A percentile compares a stretch with the other conserved stretches of the same genome.
phyloP scores from a whole-genome alignment of 2,888 invertebrate genomes.

The Rhagonycha lutea region DNA sequence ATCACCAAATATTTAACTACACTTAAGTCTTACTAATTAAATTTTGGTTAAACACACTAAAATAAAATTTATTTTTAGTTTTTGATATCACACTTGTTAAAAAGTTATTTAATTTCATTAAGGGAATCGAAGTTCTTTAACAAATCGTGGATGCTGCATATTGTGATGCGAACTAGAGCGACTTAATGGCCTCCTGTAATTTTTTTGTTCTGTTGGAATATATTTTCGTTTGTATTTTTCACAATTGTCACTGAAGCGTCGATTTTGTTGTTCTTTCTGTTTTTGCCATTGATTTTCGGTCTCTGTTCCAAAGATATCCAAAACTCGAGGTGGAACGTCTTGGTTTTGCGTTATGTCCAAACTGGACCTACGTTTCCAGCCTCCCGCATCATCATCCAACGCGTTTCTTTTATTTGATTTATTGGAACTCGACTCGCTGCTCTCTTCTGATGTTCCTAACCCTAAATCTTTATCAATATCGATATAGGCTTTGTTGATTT shows the following conservation, averaged over 20 bases:
- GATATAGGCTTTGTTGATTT: constrained; percentile 63
- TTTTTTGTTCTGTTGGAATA: constrained; percentile 55
- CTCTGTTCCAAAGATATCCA: constrained; percentile 70
- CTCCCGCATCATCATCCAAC: constrained; percentile 61
- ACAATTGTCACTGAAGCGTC: constrained; percentile 32
- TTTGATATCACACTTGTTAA: constrained; percentile 1
- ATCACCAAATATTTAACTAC: background rate
- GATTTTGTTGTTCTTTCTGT: constrained; percentile 36
- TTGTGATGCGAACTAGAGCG: constrained; percentile 67
- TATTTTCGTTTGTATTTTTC: constrained; percentile 53
- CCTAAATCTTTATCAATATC: constrained; percentile 79
- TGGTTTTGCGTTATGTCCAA: constrained; percentile 59
- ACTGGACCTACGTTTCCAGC: constrained; percentile 70
- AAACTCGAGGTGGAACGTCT: constrained; percentile 66
- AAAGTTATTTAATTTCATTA: constrained; percentile 22
- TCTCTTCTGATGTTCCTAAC: constrained; percentile 82
- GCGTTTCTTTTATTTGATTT: constrained; percentile 62
- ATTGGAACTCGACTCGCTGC: constrained; percentile 79
- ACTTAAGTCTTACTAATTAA: background rate
- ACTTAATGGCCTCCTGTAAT: constrained; percentile 48
- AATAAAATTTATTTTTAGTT: background rate
- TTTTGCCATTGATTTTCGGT: constrained; percentile 62
- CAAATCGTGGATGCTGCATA: constrained; percentile 65
- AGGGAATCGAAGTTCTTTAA: constrained; percentile 68
- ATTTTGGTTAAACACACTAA: background rate